phyloP scores from a whole-genome alignment of 2,888 invertebrate genomes.

The Idaea straminata region DNA sequence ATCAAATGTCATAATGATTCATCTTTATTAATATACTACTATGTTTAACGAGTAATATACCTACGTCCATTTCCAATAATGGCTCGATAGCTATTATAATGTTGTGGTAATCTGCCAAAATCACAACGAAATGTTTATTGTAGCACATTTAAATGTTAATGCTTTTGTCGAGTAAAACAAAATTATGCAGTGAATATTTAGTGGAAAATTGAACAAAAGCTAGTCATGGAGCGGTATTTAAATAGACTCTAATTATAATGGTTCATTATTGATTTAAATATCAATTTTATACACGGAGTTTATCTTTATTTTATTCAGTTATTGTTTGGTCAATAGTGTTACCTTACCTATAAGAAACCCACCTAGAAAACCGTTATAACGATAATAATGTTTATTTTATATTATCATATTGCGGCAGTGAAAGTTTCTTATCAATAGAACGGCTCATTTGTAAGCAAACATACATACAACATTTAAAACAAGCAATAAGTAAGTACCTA shows the following conservation, averaged over 20 bases:
- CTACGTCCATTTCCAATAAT: conserved; percentile 50
- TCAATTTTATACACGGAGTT: background rate
- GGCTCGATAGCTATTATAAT: conserved; percentile 48
- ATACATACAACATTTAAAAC: conserved; percentile 1
- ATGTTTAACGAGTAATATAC: conserved; percentile 46
- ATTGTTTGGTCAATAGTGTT: background rate
- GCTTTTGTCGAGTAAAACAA: background rate
- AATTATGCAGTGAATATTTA: conserved; percentile 6
- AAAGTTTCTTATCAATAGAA: background rate
- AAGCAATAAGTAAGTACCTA: background rate
- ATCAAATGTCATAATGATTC: too few relatives aligned
- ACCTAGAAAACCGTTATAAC: background rate
- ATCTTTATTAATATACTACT: conserved; percentile 41
- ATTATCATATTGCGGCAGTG: background rate
- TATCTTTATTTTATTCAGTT: background rate
- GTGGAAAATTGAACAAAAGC: background rate
- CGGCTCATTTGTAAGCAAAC: conserved; percentile 1
- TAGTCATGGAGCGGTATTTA: background rate
- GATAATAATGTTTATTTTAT: background rate
- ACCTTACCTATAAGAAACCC: background rate
- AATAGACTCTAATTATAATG: background rate
- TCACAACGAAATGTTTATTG: conserved; percentile 11
- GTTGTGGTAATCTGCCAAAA: conserved; percentile 44
- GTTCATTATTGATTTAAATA: background rate
- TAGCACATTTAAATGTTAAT: background rate